A percentile compares a stretch with the other conserved stretches of the same genome.
Conservation (phyloP, 2,888 invertebrate genomes). For the Calameuta pallipes region DNA sequence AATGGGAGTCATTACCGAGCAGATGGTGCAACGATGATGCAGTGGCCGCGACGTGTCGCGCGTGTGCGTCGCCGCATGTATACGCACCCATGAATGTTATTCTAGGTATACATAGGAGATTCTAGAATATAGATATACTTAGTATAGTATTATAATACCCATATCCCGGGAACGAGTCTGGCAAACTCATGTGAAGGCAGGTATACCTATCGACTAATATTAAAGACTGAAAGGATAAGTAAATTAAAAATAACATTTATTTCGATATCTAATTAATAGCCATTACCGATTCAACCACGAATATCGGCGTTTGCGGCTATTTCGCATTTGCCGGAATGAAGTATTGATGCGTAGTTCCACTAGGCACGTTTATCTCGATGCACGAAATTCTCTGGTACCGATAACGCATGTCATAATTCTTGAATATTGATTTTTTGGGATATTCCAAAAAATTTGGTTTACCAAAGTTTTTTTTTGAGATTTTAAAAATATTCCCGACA, state of each 20-base stretch:
- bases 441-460: neutral
- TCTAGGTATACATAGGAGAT: neutral
- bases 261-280: constrained; percentile 57
- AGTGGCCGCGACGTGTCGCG: constrained; percentile 55
- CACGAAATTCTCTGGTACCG: neutral
- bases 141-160: neutral
- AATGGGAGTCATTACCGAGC: constrained; percentile 64
- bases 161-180: neutral
- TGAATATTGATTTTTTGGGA: neutral
- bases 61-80: constrained; percentile 31
- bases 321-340: constrained; percentile 56
- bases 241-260: constrained; percentile 42
- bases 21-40: constrained; percentile 64
- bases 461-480: neutral
- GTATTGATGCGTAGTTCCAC: constrained; percentile 43
- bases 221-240: neutral
- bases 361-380: neutral
- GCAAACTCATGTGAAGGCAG: neutral
- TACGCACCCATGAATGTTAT: constrained; percentile 18
- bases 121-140: neutral
- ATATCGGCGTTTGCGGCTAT: constrained; percentile 53
- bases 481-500: neutral
- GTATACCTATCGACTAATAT: neutral
- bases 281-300: constrained; percentile 52
- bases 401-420: neutral